These are phyloP conservation scores for Gyps fulvus DNA, from an alignment of 2,113 vertebrate species.

Conservation along the genomic window DNA sequence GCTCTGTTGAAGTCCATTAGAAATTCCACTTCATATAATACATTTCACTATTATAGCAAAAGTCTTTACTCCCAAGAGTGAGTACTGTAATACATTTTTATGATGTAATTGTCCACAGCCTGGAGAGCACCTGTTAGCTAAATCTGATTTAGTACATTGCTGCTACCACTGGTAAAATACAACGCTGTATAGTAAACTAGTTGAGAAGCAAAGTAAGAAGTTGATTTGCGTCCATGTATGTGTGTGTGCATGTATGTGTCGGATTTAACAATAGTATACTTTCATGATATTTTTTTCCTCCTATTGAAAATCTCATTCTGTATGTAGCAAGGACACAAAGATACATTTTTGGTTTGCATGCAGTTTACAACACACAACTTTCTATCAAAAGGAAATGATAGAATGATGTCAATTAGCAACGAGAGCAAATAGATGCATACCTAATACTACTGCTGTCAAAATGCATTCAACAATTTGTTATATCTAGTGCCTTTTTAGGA, in stretches of 20 bases:
- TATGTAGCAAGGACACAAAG: background rate
- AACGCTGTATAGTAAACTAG: background rate
- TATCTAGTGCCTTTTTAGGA: background rate
- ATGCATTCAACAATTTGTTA: background rate
- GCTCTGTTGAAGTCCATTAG: constrained; percentile 35
- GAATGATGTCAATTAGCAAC: background rate
- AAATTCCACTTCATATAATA: constrained; percentile 46
- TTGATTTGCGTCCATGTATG: background rate
- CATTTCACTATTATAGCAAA: constrained; percentile 30
- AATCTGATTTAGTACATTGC: constrained; percentile 28
- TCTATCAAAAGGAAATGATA: background rate
- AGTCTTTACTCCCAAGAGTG: constrained; percentile 39
- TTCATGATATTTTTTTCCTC: background rate
- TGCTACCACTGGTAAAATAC: background rate
- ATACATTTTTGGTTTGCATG: background rate
- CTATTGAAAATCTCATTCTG: background rate
- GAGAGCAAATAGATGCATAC: background rate
- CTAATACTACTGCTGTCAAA: background rate
- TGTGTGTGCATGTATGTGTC: too few relatives aligned
- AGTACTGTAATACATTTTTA: constrained; percentile 49
- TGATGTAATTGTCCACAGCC: constrained; percentile 38
- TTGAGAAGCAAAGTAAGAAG: background rate
- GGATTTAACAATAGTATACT: background rate
- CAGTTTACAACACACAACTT: background rate
- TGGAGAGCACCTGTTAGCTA: constrained; percentile 41